Evolutionary conservation across 2,797 vertebrate species (phyloP).

Genomic region (Platalea minor): DNA sequence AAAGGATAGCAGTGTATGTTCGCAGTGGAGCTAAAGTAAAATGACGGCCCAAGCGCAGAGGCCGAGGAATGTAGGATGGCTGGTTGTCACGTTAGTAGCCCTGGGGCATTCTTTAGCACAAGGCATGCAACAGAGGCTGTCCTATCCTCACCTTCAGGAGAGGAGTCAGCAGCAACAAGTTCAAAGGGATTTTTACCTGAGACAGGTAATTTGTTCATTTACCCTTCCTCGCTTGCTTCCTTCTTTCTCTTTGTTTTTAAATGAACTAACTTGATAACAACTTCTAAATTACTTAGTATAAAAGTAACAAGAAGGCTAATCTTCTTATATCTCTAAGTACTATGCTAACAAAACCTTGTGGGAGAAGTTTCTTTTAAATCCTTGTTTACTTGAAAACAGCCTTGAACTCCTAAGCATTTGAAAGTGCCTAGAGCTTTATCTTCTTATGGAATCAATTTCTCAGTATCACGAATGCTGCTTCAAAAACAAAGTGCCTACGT

Average conservation of each 20-base stretch:
- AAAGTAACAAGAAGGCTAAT: neutral
- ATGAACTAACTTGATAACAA: neutral
- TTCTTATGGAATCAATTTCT: neutral
- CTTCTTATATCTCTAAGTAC: neutral
- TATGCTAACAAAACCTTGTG: neutral
- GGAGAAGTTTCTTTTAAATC: neutral
- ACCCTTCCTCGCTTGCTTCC: neutral
- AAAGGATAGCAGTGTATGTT: conserved; percentile 61
- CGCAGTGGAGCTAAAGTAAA: conserved; percentile 31
- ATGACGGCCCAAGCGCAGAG: conserved; percentile 50
- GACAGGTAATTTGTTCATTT: conserved; percentile 71
- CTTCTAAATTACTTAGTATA: neutral
- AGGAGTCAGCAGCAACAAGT: conserved; percentile 66
- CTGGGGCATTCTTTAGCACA: conserved; percentile 74
- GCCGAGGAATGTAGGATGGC: conserved; percentile 56
- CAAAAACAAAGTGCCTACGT: neutral
- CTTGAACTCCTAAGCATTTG: neutral
- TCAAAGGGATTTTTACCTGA: conserved; percentile 63
- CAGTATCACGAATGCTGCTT: neutral
- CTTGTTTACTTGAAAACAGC: neutral
- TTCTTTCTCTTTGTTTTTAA: neutral
- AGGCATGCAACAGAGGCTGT: conserved; percentile 69
- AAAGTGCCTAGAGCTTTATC: neutral
- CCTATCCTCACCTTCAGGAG: conserved; percentile 53
- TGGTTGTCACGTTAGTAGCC: conserved; percentile 72